phyloP scores from a whole-genome alignment of 2,797 vertebrate genomes.

The Anguilla anguilla region DNA sequence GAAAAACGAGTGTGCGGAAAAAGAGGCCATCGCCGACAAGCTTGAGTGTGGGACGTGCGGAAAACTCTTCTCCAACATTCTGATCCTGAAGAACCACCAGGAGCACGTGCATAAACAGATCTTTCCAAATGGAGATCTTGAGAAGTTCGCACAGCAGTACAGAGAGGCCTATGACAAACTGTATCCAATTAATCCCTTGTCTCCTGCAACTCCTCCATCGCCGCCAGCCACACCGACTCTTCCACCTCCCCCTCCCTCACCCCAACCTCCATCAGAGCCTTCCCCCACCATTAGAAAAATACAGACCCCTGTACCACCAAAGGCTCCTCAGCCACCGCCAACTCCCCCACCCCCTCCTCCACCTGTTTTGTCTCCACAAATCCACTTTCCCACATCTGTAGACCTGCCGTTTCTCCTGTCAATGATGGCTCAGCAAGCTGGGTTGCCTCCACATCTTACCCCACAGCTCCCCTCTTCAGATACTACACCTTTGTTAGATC shows the following conservation, averaged over 20 bases:
- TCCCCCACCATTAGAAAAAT: slow-evolving; percentile 68
- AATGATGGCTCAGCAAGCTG: slow-evolving; percentile 95
- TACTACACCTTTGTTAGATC: slow-evolving; percentile 85
- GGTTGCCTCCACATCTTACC: slow-evolving; percentile 86
- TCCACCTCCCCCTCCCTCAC: slow-evolving; percentile 61
- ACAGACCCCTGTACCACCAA: slow-evolving; percentile 74
- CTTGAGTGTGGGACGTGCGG: slow-evolving; percentile 93
- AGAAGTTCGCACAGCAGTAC: slow-evolving; percentile 97
- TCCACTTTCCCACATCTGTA: slow-evolving; percentile 87
- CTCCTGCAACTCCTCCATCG: slow-evolving; percentile 91
- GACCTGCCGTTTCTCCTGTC: slow-evolving; percentile 94
- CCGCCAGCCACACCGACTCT: slow-evolving; percentile 83
- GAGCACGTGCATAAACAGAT: slow-evolving; percentile 97
- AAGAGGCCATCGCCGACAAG: slow-evolving; percentile 82
- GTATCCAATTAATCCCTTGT: slow-evolving; percentile 93
- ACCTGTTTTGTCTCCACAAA: slow-evolving; percentile 83
- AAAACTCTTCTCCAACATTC: slow-evolving; percentile 97
- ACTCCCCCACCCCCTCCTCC: slow-evolving; percentile 82
- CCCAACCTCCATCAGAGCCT: slow-evolving; percentile 67
- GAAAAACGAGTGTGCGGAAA: slow-evolving; percentile 84
- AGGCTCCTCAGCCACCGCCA: slow-evolving; percentile 78
- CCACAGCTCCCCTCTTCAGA: slow-evolving; percentile 92
- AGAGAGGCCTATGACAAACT: slow-evolving; percentile 98
- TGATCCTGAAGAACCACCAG: slow-evolving; percentile 98
- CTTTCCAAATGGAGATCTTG: slow-evolving; percentile 91